Percentiles rank a stretch among this genome's conserved stretches.
phyloP scores from a whole-genome alignment of 2,888 invertebrate genomes.

The Cenopis cana region DNA sequence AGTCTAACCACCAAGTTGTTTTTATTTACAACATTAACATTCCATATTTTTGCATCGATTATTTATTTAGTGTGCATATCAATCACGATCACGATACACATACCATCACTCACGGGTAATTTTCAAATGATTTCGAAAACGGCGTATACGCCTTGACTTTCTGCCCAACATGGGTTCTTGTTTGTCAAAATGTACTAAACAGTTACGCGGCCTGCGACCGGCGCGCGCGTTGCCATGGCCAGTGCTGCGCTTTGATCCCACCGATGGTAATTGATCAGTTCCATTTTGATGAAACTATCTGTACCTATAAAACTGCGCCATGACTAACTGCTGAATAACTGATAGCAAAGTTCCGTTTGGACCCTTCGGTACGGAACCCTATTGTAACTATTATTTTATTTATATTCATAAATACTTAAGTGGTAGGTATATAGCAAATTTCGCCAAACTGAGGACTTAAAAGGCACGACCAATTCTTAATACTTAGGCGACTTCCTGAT shows the following conservation, averaged over 20 bases:
- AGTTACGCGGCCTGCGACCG: conserved; percentile 32
- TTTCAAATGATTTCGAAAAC: background rate
- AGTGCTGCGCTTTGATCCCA: conserved; percentile 25
- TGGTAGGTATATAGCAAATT: too few species aligned
- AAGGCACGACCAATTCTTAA: too few species aligned
- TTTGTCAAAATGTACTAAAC: background rate
- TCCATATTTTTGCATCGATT: conserved; percentile 41
- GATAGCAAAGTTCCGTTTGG: background rate
- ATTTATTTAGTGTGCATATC: conserved; percentile 34
- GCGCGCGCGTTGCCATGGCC: conserved; percentile 16
- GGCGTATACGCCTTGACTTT: background rate
- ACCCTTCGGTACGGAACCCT: too few species aligned
- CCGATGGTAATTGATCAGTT: conserved; percentile 32
- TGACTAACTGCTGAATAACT: conserved; percentile 10
- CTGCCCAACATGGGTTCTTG: background rate
- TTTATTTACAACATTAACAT: conserved; percentile 33
- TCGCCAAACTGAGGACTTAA: too few species aligned
- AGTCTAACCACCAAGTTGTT: too few species aligned
- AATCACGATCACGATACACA: conserved; percentile 26
- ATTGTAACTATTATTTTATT: too few species aligned
- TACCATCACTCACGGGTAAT: conserved; percentile 29
- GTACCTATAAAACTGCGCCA: background rate
- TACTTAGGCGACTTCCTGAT: too few species aligned
- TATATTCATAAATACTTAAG: too few species aligned
- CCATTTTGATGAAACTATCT: conserved; percentile 17